These are phyloP conservation scores for Branchinecta lynchi DNA, from an alignment of 1,140 invertebrate genomes.

Conservation along the genomic window DNA sequence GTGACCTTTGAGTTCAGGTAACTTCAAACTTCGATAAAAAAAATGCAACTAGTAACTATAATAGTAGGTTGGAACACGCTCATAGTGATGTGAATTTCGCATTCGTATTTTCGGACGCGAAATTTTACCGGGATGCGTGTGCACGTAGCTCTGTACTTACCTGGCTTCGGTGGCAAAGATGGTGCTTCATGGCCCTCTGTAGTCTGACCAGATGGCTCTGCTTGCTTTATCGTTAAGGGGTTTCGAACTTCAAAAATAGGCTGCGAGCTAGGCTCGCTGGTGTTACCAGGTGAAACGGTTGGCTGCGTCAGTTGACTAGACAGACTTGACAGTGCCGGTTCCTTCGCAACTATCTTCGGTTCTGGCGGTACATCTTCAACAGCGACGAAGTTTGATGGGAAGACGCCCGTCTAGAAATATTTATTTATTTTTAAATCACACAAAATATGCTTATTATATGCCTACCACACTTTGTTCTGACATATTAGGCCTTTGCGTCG, in stretches of 20 bases:
- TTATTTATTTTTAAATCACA: constrained; percentile 11
- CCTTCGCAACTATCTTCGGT: constrained; percentile 15
- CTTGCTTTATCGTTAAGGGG: background rate
- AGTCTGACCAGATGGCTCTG: background rate
- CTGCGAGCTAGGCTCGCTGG: no score
- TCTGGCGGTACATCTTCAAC: constrained; percentile 35
- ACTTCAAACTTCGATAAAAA: no score
- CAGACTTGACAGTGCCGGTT: background rate
- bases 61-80: no score
- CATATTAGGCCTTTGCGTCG: background rate
- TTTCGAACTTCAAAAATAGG: background rate
- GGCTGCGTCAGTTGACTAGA: background rate
- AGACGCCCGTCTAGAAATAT: constrained; percentile 48
- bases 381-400: constrained; percentile 85
- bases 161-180: constrained; percentile 35
- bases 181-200: constrained; percentile 27
- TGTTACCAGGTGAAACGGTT: background rate
- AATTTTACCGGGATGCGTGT: no score
- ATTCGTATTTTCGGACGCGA: no score
- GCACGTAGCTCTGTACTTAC: no score
- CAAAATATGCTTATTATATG: constrained; percentile 14
- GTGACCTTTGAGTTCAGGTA: no score
- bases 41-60: no score
- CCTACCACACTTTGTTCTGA: background rate
- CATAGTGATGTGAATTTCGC: no score